Percentiles rank a stretch among this genome's conserved stretches.
Conservation (phyloP, 2,113 vertebrate species). For the Felis catus region DNA sequence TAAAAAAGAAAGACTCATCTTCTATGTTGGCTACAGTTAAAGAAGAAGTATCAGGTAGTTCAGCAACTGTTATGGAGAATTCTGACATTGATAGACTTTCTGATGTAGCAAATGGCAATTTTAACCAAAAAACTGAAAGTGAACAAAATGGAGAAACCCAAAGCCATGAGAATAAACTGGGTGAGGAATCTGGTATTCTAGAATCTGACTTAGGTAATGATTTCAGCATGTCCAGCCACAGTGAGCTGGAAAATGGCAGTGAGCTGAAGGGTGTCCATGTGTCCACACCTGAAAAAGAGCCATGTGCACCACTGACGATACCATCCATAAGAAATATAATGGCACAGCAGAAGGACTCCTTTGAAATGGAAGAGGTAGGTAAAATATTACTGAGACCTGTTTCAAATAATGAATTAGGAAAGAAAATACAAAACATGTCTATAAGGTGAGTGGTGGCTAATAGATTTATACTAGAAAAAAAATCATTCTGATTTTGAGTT, state of each 20-base stretch:
- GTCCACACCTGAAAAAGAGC: conserved; percentile 82
- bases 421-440: not conserved
- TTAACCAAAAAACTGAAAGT: conserved; percentile 39
- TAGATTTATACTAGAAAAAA: not conserved
- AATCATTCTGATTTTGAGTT: not conserved
- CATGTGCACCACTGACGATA: conserved; percentile 74
- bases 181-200: conserved; percentile 60
- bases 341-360: conserved; percentile 92
- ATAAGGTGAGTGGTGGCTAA: not conserved
- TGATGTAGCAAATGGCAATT: conserved; percentile 42
- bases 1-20: conserved; percentile 89
- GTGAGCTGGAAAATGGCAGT: not conserved
- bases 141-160: conserved; percentile 55
- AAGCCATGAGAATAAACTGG: conserved; percentile 50
- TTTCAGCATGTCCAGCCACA: conserved; percentile 66
- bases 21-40: conserved; percentile 90
- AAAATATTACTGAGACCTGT: conserved; percentile 23
- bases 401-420: not conserved
- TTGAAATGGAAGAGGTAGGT: conserved; percentile 98
- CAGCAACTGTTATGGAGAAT: conserved; percentile 2
- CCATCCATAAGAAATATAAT: conserved; percentile 87
- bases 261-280: conserved; percentile 60
- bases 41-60: conserved; percentile 86
- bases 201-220: conserved; percentile 63
- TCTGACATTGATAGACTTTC: conserved; percentile 46